Evolutionary conservation across 2,888 invertebrate genomes (phyloP).

Genomic region (Hartigia nigra): DNA sequence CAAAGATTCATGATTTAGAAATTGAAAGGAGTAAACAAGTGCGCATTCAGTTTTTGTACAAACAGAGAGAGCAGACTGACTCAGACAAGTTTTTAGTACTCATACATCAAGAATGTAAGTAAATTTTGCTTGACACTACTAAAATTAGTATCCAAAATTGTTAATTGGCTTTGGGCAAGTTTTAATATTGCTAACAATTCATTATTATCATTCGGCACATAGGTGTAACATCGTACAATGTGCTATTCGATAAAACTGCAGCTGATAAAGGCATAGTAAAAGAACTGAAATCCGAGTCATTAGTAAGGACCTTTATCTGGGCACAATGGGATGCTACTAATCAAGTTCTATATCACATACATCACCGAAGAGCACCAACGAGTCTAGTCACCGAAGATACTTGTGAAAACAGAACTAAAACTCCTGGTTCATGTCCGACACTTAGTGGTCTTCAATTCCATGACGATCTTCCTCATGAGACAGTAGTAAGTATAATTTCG

Average conservation of each 20-base stretch:
- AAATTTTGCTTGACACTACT: conserved; percentile 24
- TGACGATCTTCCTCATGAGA: conserved; percentile 86
- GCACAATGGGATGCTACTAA: conserved; percentile 86
- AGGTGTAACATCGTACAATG: conserved; percentile 57
- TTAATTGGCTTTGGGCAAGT: background rate
- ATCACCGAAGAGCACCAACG: conserved; percentile 77
- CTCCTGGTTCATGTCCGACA: conserved; percentile 71
- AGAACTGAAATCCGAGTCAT: conserved; percentile 62
- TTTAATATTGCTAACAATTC: conserved; percentile 5
- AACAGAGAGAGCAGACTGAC: conserved; percentile 63
- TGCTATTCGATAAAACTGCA: conserved; percentile 37
- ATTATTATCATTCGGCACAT: background rate
- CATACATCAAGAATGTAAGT: conserved; percentile 84
- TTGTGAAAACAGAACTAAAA: conserved; percentile 69
- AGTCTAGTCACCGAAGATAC: conserved; percentile 76
- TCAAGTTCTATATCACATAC: conserved; percentile 86
- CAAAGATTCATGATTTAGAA: conserved; percentile 64
- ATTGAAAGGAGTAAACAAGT: conserved; percentile 77
- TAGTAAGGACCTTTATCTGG: conserved; percentile 83
- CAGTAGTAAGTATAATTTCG: conserved; percentile 74
- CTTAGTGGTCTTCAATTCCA: conserved; percentile 89
- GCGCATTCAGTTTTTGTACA: conserved; percentile 83
- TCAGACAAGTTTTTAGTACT: conserved; percentile 78
- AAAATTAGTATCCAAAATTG: background rate
- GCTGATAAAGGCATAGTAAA: conserved; percentile 37